phyloP scores from a whole-genome alignment of 2,888 invertebrate genomes.

The Orthosia gothica region DNA sequence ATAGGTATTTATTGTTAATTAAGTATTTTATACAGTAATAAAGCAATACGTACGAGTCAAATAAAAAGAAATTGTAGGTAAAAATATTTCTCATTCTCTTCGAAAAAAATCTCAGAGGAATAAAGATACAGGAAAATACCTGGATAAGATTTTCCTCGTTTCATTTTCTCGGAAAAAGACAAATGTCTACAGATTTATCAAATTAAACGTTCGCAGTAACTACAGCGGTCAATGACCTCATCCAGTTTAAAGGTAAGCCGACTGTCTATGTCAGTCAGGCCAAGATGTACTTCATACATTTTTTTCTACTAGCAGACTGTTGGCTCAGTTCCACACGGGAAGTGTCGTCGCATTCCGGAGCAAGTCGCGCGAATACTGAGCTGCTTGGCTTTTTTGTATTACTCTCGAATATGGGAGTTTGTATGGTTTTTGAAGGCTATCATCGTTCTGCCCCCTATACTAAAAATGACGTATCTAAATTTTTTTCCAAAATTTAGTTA shows the following conservation, averaged over 20 bases:
- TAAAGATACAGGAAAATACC: constrained; percentile 7
- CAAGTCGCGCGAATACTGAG: constrained; percentile 55
- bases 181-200: constrained; percentile 4
- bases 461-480: no score
- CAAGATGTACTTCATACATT: constrained; percentile 58
- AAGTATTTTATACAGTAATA: no score
- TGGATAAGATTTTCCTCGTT: neutral
- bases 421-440: constrained; percentile 1
- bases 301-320: constrained; percentile 62
- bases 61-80: neutral
- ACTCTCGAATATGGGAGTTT: constrained; percentile 27
- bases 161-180: neutral
- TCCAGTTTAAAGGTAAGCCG: constrained; percentile 56
- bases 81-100: neutral
- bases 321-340: constrained; percentile 70
- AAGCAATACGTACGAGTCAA: no score
- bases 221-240: constrained; percentile 51
- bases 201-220: constrained; percentile 17
- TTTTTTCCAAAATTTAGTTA: no score
- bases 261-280: constrained; percentile 61
- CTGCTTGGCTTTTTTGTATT: constrained; percentile 29
- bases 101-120: neutral
- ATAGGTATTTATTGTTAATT: no score
- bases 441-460: no score
- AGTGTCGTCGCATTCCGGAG: constrained; percentile 64